Evolutionary conservation across 2,113 vertebrate species (phyloP).

Genomic region (Sebastes fasciatus): DNA sequence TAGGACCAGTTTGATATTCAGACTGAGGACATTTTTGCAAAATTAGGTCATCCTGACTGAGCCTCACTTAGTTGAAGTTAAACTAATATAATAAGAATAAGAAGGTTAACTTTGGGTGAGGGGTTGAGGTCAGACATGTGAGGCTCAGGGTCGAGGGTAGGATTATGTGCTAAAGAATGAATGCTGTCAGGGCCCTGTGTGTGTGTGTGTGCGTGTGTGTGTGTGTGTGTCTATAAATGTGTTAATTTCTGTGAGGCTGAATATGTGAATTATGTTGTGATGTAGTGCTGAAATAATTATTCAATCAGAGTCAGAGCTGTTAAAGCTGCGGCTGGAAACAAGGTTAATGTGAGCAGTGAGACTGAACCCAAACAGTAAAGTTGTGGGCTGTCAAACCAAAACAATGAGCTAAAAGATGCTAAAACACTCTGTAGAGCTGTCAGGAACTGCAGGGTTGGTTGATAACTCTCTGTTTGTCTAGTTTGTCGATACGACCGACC

Average conservation of each 20-base stretch:
- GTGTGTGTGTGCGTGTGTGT: background rate
- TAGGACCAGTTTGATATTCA: conserved; percentile 21
- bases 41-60: conserved; percentile 29
- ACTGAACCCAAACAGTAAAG: no score
- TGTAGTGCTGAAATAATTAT: no score
- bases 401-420: no score
- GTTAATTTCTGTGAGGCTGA: background rate
- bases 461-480: no score
- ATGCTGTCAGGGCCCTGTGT: background rate
- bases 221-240: background rate
- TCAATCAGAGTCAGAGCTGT: no score
- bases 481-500: no score
- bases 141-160: background rate
- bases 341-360: no score
- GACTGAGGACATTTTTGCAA: conserved; percentile 34
- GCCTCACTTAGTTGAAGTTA: conserved; percentile 15
- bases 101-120: background rate
- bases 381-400: no score
- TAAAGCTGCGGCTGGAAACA: no score
- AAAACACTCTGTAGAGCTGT: no score
- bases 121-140: background rate
- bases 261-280: background rate
- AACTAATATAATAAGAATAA: conserved; percentile 3
- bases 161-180: conserved; percentile 17
- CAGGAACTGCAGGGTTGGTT: no score